Evolutionary conservation across 2,888 invertebrate genomes (phyloP), one percentile per base, ranked within the genome.

Genomic region (Scaptomyza caliginosa): DNA sequence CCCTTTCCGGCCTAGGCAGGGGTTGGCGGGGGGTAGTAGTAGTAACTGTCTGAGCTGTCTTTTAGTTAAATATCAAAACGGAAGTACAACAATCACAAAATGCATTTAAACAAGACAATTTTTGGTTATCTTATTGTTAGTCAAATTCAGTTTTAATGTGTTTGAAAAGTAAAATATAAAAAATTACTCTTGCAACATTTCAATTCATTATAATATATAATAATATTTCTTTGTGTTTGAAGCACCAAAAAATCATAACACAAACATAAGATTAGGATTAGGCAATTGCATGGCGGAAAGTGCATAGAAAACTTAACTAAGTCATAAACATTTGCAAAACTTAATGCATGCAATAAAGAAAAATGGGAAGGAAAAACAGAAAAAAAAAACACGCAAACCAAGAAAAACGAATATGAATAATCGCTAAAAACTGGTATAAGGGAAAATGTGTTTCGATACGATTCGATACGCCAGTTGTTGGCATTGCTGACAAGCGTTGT

Each of bases 401-500:
- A 52, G 36, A 57, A 58, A 38, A 24, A 23, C 17, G 24, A 7
- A 36, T 3, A 66, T 73, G 68, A 63, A 55, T 75, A 55, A 58
- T 50, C 30, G 56, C 50, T n/a, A 34, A 4, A 17, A 30, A n/a
- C 38, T 19, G 24, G 4, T 11, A 5, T 17, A 17, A 32, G 34
- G 43, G 19, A 10, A 45, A 19, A 45, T 0, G 17, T 42, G 63
- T 43, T 24, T 30, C 46, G 52, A 55, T 55, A 6, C 49, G 58
- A 64, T 68, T 42, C 52, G 56, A 40, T 42, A 10, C 45, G 43
- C 23, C 62, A 55, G 63, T 62, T 65, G 67, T 55, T 56, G 43
- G 59, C 11, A 26, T 49, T 49, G 84, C 77, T 80, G 88, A 84
- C 88, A 84, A 69, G 64, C 60, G 81, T 84, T 85, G 84, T 85